These are phyloP conservation scores for Rhagophthalmus giganteus DNA, from an alignment of 2,888 invertebrate species.

Conservation along the genomic window DNA sequence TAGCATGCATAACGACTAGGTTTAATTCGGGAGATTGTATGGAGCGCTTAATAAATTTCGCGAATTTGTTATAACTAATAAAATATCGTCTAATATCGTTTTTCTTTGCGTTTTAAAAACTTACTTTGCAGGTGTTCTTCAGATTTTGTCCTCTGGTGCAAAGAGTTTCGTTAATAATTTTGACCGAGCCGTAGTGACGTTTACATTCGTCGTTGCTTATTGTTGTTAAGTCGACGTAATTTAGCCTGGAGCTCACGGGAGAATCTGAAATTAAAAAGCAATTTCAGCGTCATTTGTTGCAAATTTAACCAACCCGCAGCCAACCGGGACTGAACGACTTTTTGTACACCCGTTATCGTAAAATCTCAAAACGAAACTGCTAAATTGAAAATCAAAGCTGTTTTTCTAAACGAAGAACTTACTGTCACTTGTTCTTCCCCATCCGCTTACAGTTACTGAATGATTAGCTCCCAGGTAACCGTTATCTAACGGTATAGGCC, in stretches of 20 bases:
- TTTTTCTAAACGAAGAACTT: no score
- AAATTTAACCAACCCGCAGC: no score
- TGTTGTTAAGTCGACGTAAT: not conserved
- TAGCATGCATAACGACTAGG: no score
- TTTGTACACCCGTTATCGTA: no score
- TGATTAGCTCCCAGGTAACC: not conserved
- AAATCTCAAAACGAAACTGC: no score
- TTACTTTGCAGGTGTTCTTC: conserved; percentile 43
- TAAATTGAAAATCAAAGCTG: no score
- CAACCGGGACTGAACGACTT: no score
- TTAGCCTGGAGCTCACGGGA: not conserved
- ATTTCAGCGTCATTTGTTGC: not conserved
- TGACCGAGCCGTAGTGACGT: not conserved
- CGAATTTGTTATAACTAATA: no score
- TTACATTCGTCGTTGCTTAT: not conserved
- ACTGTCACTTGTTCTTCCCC: not conserved
- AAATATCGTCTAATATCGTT: no score
- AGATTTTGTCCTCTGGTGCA: conserved; percentile 36
- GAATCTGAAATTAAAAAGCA: not conserved
- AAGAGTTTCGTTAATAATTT: conserved; percentile 33
- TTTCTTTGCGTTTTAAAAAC: no score
- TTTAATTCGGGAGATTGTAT: no score
- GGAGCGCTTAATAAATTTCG: no score
- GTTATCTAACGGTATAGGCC: not conserved
- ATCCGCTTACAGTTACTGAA: not conserved